Base-by-base conservation (phyloP, 1,140 invertebrate genomes). In the Papilio polyxenes region DNA sequence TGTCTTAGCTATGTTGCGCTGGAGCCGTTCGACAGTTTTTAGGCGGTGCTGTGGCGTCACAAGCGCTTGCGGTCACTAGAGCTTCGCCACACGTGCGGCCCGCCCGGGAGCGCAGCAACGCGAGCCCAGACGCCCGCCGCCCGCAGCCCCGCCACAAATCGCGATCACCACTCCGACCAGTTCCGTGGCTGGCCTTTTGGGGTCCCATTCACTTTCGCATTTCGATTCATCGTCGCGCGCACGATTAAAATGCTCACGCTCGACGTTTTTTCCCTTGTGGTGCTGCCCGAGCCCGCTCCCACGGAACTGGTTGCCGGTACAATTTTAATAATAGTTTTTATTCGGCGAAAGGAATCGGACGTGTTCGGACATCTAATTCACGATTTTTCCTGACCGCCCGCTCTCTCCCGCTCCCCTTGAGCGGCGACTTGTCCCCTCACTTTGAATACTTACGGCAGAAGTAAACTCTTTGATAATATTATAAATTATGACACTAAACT, bases 181-280 rank as follows among this genome's bases (percentile, higher is more conserved):
- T 53, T 53, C 44, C 48, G 51, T 37, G 76, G 23, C 53, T 37
- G n/a, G 23, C 76, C 51, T 78, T 78, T 78, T 78, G 37, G 76
- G 76, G 37, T 6, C 23, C 31, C 76, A 78, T 78, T 78, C 76
- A 78, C 17, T 53, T 62, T 20, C 76, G 76, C 51, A 76, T 76
- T 76, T 76, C 76, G 76, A 78, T 78, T 78, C 76, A 78, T 78
- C 51, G 51, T 17, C 76, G 53, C 75, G 20, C 17, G 75, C 48
- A n/a, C 48, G 75, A 23, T 76, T 76, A 76, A 76, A 76, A 76
- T 76, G 75, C 75, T 76, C 23, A 53, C n/a, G 75, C 75, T 76
- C 23, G 23, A 53, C 53, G 76, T 10, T 78, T 78, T 78, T 78
- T 78, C 31, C 49, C 20, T 20, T 17, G 49, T 23, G n/a, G 75